Percentiles rank a stretch among this genome's conserved stretches.
These are phyloP conservation scores for Pycnomerus fuliginosus DNA, from an alignment of 2,888 invertebrate species.

Conservation along the genomic window DNA sequence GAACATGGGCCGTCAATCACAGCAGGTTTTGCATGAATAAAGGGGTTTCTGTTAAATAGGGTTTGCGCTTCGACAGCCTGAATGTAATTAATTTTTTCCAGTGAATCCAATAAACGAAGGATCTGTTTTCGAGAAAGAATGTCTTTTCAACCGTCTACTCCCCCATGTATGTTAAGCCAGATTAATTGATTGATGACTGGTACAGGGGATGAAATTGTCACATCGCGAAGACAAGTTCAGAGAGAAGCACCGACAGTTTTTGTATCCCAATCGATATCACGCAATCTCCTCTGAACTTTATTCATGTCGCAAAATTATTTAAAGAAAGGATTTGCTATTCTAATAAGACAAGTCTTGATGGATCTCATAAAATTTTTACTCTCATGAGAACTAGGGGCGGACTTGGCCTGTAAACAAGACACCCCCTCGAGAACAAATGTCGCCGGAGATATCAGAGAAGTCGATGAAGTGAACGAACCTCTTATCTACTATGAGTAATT, in stretches of 20 bases:
- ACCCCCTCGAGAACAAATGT: constrained; percentile 13
- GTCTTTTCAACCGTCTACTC: constrained; percentile 20
- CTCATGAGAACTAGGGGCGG: no score
- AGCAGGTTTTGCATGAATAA: constrained; percentile 1
- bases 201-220: constrained; percentile 26
- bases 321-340: background rate
- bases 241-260: constrained; percentile 9
- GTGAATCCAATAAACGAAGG: constrained; percentile 17
- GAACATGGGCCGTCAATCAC: constrained; percentile 21
- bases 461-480: constrained; percentile 15
- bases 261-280: constrained; percentile 9
- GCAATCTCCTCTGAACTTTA: no score
- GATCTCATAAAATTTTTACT: no score
- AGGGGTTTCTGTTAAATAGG: constrained; percentile 14
- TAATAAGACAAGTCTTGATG: no score
- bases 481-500: constrained; percentile 19
- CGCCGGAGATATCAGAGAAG: constrained; percentile 13
- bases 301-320: background rate
- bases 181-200: constrained; percentile 32
- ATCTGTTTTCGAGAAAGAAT: constrained; percentile 18
- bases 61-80: constrained; percentile 12
- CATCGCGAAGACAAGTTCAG: constrained; percentile 20
- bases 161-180: constrained; percentile 28
- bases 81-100: constrained; percentile 24
- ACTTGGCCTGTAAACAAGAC: constrained; percentile 10